Conservation (phyloP, 2,113 vertebrate genomes). For the Bubo bubo region DNA sequence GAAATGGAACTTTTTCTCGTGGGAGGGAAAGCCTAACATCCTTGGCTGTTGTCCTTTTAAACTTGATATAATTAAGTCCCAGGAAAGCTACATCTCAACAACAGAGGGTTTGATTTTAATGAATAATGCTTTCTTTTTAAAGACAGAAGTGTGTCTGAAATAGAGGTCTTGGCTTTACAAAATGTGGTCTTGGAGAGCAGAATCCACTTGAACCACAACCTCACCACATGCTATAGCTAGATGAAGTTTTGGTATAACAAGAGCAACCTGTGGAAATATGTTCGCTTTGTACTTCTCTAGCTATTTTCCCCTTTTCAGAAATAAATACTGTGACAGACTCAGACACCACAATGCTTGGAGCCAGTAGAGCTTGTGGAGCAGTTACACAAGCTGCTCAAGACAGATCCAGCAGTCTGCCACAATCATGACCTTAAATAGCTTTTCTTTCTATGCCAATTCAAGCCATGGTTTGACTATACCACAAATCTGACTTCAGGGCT, state of each 20-base stretch:
- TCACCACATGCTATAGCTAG: neutral
- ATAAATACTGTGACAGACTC: slow-evolving; percentile 8
- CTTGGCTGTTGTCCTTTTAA: slow-evolving; percentile 1
- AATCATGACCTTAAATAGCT: slow-evolving; percentile 24
- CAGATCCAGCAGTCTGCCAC: slow-evolving; percentile 26
- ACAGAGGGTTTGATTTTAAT: neutral
- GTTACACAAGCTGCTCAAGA: slow-evolving; percentile 11
- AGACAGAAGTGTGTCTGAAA: neutral
- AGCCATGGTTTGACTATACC: neutral
- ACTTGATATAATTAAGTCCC: slow-evolving; percentile 6
- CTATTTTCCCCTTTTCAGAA: neutral
- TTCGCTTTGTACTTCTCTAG: neutral
- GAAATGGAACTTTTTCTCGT: neutral
- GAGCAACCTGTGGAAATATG: neutral
- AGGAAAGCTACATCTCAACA: neutral
- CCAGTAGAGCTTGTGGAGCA: neutral
- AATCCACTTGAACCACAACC: neutral
- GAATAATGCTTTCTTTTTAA: slow-evolving; percentile 4
- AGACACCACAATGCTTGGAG: neutral
- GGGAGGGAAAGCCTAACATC: neutral
- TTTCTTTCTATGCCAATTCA: neutral
- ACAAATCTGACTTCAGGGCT: neutral
- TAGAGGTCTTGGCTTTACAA: neutral
- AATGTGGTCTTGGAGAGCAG: neutral
- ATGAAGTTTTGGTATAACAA: neutral